Percentiles rank a stretch among this genome's conserved stretches.
Evolutionary conservation across 2,797 vertebrate genomes (phyloP).

Genomic region (Octomys mimax): DNA sequence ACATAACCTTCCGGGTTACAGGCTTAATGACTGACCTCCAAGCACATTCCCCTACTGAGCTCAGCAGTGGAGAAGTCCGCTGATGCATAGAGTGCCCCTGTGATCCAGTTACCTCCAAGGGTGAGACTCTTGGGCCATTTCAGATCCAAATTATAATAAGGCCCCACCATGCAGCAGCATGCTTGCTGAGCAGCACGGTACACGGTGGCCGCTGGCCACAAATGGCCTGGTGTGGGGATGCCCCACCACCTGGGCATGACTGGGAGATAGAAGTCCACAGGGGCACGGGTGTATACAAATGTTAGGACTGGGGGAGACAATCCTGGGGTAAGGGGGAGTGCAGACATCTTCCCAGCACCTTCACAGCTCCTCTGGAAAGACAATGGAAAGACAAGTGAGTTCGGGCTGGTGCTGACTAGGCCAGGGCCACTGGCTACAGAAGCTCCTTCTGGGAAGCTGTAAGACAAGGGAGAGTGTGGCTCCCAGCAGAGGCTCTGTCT

Average conservation of each 20-base stretch:
- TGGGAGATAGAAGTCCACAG: neutral
- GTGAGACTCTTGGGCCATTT: neutral
- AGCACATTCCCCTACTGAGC: neutral
- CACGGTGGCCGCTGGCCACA: rapidly evolving
- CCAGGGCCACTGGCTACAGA: no score
- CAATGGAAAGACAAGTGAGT: neutral
- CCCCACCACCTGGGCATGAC: neutral
- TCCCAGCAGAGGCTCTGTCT: neutral
- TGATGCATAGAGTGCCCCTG: neutral
- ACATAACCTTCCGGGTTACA: neutral
- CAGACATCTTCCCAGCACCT: neutral
- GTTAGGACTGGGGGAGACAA: neutral
- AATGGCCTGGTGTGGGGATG: neutral
- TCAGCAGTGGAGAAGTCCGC: neutral
- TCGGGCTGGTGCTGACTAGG: neutral
- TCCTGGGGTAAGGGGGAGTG: neutral
- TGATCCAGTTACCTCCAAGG: neutral
- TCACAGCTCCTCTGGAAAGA: no score
- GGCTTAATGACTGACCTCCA: neutral
- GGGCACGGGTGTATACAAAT: neutral
- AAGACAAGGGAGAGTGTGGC: neutral
- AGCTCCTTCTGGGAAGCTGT: neutral
- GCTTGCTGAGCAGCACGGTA: neutral
- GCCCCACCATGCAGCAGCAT: neutral
- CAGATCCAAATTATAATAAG: neutral